Conservation (phyloP, 2,113 vertebrate species). For the Microcebus murinus region DNA sequence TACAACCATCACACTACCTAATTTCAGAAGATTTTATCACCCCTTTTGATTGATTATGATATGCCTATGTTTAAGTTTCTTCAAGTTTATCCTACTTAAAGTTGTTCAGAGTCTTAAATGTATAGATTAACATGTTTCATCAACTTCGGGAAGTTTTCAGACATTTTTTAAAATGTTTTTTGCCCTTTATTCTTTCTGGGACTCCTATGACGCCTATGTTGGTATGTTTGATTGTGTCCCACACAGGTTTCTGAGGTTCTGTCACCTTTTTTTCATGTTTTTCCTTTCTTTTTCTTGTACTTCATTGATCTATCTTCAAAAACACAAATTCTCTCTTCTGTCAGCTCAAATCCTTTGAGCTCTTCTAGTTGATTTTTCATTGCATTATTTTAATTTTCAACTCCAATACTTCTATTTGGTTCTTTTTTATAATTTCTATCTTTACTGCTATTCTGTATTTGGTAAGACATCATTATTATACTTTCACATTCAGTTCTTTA, state of each 20-base stretch:
- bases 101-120: neutral
- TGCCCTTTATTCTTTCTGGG: neutral
- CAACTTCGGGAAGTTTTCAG: neutral
- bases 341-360: neutral
- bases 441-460: neutral
- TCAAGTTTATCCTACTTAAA: neutral
- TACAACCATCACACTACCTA: neutral
- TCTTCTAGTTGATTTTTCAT: neutral
- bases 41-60: neutral
- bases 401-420: neutral
- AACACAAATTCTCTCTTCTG: neutral
- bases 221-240: neutral
- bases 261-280: neutral
- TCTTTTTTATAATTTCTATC: neutral
- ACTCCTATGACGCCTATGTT: neutral
- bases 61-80: neutral
- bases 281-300: neutral
- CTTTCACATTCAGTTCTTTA: neutral
- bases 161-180: neutral
- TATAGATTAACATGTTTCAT: neutral
- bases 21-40: neutral
- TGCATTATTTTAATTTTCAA: neutral
- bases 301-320: neutral
- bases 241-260: neutral
- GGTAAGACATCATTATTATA: neutral